Conservation (phyloP, 2,113 vertebrate genomes). For the Zonotrichia leucophrys region DNA sequence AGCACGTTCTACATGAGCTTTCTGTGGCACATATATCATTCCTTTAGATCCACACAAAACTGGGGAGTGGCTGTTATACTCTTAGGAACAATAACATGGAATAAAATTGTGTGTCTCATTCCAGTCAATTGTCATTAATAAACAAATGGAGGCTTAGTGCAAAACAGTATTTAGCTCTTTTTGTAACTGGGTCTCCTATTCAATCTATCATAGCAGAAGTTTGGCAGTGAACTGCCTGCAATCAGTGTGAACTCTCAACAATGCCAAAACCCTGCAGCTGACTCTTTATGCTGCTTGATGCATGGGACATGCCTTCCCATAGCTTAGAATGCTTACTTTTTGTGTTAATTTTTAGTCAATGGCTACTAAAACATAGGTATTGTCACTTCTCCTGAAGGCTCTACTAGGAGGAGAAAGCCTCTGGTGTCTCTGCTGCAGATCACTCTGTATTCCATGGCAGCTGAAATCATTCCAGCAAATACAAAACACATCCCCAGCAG, state of each 20-base stretch:
- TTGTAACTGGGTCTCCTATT: background rate
- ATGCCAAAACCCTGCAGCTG: background rate
- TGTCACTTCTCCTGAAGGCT: background rate
- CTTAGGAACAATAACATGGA: background rate
- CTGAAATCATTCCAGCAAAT: background rate
- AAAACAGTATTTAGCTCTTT: background rate
- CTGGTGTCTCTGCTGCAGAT: background rate
- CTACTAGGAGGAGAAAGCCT: background rate
- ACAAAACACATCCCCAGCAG: no score
- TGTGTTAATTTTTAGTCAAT: background rate
- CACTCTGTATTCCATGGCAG: background rate
- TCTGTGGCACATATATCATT: background rate
- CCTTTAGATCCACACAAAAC: background rate
- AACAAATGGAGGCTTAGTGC: background rate
- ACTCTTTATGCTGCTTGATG: background rate
- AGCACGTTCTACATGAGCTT: background rate
- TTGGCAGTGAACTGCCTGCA: background rate
- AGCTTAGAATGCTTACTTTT: background rate
- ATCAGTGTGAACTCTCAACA: background rate
- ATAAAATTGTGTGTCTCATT: background rate
- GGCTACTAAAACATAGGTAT: background rate
- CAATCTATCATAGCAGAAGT: background rate
- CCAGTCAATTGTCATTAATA: background rate
- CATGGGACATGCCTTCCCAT: background rate
- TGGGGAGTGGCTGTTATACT: background rate